Base-by-base conservation (phyloP, 1,140 invertebrate species). In the Penaeus chinensis region DNA sequence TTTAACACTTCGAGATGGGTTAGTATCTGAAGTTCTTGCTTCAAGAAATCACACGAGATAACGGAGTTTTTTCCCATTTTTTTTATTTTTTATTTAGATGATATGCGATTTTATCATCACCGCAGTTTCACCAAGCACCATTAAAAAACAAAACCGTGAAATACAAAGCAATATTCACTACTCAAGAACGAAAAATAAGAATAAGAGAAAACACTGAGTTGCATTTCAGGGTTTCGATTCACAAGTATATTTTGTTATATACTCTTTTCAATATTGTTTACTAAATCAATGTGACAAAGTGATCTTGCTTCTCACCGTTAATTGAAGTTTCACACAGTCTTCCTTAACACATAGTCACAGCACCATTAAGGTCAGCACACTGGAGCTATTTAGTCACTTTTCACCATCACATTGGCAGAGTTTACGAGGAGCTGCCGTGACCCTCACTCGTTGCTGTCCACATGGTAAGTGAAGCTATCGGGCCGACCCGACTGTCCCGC, bases 381-480 rank as follows among this genome's bases (percentile, higher is more conserved):
- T 24, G 65, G n/a, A 69, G 27, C 47, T 42, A 24, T 42, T 42
- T 32, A n/a, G 37, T 54, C 42, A 66, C 62, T 71, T 83, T 16
- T 65, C 81, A 83, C 81, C 62, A 65, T 83, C 62, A 47, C 62
- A 54, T 24, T 47, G 62, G 65, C 80, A 66, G 42, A 66, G 65
- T 66, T 54, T 83, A 83, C 63, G 63, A 65, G 62, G 63, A 83
- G 81, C 81, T 69, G 81, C 81, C 81, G 61, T 66, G 81, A 66
- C 65, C 81, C 81, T 66, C 81, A 71, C 81, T 69, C 37, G 37
- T 69, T 24, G 65, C 37, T 69, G 81, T 83, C 81, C 81, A 83
- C 81, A 83, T 83, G 81, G 81, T 83, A 83, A 83, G 65, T 83
- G 42, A 71, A 47, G 81, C 81, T 11, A 19, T 22, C 54, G 27